Percentiles rank a stretch among this genome's conserved stretches.
These are phyloP conservation scores for Cylindroiulus punctatus DNA, from an alignment of 2,888 invertebrate species.

Conservation along the genomic window DNA sequence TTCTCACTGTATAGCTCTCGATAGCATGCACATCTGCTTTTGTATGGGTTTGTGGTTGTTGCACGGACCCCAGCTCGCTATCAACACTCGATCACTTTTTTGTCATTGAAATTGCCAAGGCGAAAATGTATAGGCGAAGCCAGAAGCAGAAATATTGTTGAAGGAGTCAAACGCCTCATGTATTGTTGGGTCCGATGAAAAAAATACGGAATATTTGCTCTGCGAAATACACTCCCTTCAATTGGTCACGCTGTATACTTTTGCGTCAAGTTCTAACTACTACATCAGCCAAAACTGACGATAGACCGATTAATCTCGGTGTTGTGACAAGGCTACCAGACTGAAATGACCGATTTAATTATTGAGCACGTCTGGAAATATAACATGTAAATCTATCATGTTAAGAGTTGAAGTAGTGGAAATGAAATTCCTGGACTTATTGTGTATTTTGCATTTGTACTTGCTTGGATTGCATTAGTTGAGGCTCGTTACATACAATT, in stretches of 20 bases:
- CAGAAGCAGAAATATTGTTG: conserved; percentile 24
- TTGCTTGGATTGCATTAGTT: background rate
- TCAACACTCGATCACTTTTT: conserved; percentile 37
- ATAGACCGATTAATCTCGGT: background rate
- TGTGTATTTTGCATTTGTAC: background rate
- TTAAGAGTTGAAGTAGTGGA: background rate
- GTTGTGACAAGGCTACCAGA: background rate
- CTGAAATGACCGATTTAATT: background rate
- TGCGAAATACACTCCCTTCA: background rate
- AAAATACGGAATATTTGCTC: background rate
- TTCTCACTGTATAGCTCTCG: conserved; percentile 7
- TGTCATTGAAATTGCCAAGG: conserved; percentile 21
- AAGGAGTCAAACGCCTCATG: conserved; percentile 7
- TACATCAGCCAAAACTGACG: background rate
- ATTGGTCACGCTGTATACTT: background rate
- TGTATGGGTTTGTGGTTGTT: conserved; percentile 38
- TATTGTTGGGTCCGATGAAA: background rate
- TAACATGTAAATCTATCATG: background rate
- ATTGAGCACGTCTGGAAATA: background rate
- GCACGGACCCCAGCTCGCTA: conserved; percentile 14
- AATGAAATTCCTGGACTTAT: background rate
- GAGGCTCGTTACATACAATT: background rate
- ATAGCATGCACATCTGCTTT: conserved; percentile 29
- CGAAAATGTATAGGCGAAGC: background rate
- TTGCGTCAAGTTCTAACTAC: background rate